phyloP scores from a whole-genome alignment of 2,888 invertebrate species.

The Amaurobius ferox region DNA sequence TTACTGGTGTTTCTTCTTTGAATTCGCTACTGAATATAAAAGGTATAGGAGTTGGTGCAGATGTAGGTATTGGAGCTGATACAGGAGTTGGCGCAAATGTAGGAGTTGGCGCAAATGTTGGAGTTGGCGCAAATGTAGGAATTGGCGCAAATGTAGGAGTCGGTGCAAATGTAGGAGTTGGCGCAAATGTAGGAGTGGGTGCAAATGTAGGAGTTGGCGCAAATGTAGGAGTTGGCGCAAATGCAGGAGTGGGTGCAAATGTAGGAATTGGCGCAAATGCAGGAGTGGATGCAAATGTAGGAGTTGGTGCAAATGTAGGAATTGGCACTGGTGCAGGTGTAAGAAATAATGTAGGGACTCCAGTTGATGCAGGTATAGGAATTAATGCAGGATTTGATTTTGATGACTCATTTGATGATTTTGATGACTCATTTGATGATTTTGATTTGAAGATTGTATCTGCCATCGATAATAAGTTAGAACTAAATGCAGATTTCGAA shows the following conservation, averaged over 20 bases:
- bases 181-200: neutral
- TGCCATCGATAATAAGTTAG: no score
- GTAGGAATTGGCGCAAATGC: neutral
- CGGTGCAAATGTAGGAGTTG: neutral
- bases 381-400: conserved; percentile 10
- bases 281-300: neutral
- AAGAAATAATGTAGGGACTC: neutral
- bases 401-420: neutral
- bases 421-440: no score
- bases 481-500: neutral
- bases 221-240: neutral
- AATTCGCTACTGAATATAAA: neutral
- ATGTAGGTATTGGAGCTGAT: neutral
- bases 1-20: conserved; percentile 25
- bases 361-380: neutral
- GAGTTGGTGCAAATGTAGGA: neutral
- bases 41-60: conserved; percentile 10
- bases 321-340: neutral
- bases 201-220: neutral
- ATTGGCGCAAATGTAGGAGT: neutral
- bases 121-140: neutral
- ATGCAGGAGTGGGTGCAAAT: neutral
- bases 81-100: neutral
- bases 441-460: no score
- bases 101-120: neutral